A percentile compares a stretch with the other conserved stretches of the same genome.
Evolutionary conservation across 1,140 invertebrate genomes (phyloP).

Genomic region (Galendromus occidentalis): DNA sequence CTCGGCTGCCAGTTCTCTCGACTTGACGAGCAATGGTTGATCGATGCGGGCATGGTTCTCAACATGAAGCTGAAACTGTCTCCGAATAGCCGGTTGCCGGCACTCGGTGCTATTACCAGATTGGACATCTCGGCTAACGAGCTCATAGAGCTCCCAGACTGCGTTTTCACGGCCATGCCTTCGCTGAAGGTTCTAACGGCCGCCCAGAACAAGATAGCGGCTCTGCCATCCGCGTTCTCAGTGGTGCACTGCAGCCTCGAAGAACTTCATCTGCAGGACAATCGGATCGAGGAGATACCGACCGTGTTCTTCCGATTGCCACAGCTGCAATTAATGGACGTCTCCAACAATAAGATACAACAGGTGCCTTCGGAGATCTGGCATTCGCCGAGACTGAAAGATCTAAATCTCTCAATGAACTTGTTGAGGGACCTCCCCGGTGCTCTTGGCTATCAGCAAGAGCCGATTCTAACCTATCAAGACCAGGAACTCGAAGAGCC

Average conservation of each 20-base stretch:
- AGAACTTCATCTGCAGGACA: conserved; percentile 67
- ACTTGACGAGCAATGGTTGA: conserved; percentile 52
- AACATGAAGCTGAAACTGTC: conserved; percentile 57
- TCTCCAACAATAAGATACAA: conserved; percentile 83
- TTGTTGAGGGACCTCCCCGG: conserved; percentile 54
- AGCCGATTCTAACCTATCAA: background rate
- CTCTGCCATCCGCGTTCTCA: conserved; percentile 34
- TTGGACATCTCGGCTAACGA: conserved; percentile 82
- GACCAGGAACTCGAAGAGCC: conserved; percentile 22
- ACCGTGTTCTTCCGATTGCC: conserved; percentile 54
- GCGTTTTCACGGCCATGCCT: conserved; percentile 52
- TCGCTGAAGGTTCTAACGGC: conserved; percentile 58
- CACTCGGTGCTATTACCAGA: conserved; percentile 70
- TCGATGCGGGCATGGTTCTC: conserved; percentile 54
- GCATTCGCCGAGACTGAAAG: conserved; percentile 64
- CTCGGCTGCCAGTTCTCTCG: conserved; percentile 41
- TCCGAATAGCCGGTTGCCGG: conserved; percentile 38
- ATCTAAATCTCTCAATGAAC: conserved; percentile 79
- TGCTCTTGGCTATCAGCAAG: background rate
- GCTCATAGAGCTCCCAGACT: conserved; percentile 51
- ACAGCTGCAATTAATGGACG: conserved; percentile 54
- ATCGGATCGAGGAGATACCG: conserved; percentile 56
- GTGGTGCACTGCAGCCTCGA: conserved; percentile 37
- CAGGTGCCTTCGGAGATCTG: conserved; percentile 65
- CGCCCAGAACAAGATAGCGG: conserved; percentile 65